Base-by-base conservation (phyloP, 2,113 vertebrate genomes). In the Piaya cayana region DNA sequence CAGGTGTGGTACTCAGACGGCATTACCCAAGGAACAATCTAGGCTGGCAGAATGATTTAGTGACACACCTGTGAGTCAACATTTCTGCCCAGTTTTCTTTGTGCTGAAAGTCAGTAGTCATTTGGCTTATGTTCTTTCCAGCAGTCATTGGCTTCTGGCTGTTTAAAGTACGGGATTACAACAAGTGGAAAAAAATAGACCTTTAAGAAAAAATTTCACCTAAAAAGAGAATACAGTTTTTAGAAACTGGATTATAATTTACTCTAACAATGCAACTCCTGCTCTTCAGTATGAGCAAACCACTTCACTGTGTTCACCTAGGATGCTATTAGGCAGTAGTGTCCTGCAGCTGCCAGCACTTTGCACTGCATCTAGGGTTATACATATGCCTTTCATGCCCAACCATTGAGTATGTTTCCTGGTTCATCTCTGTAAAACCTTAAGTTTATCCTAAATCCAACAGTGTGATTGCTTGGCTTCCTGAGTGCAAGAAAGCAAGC, bases 11-110 rank as follows among this genome's bases (percentile, higher is more conserved):
- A 87, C 71, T 95, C 92, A 92, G 92, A 32, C 93, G 92, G 85
- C 79, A 92, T 94, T 94, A 96, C 90, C 92, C 1, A 2, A 95
- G 93, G 93, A 92, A 52, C 93, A 90, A 90, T 88, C 84, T 79
- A 64, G 52, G 59, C 82, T 95, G 95, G 93, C 82, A 97, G 67
- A 80, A 59, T 92, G 93, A 95, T 93, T 93, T 90, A 92, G 87
- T 93, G 93, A 96, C 93, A 94, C 76, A 88, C 88, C 90, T 92
- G 87, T 95, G 94, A 97, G 93, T 96, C 96, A 97, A 96, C 43
- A 60, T 91, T 67, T 95, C 93, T 96, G 64, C 88, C 42, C 82
- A 83, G 63, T 32, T 91, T 90, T 95, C 79, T 34, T 78, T 88
- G 47, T 68, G 63, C 85, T 56, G 27, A 82, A 88, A 59, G 75